These are phyloP conservation scores for Actinostola sp. DNA, from an alignment of 92 coral and sea anemone species.

Conservation along the genomic window DNA sequence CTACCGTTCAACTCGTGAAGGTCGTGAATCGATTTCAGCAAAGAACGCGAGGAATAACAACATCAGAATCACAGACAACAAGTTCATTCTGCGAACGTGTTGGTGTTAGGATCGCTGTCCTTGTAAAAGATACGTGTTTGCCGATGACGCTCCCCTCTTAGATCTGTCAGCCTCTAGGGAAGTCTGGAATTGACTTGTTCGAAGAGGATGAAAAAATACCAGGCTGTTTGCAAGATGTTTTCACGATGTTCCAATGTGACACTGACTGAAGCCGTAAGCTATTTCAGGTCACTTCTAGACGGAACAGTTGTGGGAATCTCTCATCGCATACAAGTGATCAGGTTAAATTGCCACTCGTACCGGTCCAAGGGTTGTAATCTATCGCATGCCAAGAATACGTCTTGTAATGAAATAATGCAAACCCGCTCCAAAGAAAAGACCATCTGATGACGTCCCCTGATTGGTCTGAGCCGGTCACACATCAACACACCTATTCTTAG, in stretches of 20 bases:
- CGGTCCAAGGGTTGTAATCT: not conserved
- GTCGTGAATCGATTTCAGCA: not conserved
- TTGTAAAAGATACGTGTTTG: constrained; percentile 19
- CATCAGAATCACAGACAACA: constrained; percentile 8
- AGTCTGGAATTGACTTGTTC: constrained; percentile 21
- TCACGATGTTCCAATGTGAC: constrained; percentile 7
- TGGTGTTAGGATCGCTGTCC: not conserved
- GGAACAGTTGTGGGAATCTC: constrained; percentile 8
- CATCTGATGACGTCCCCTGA: constrained; percentile 54
- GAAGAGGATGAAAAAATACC: not conserved
- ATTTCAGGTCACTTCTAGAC: constrained; percentile 15
- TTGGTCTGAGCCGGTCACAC: constrained; percentile 71
- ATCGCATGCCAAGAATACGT: constrained; percentile 10
- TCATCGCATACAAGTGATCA: constrained; percentile 31
- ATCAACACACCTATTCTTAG: constrained; percentile 67
- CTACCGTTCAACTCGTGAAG: constrained; percentile 19
- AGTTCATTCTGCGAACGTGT: constrained; percentile 14
- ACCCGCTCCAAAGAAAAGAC: constrained; percentile 69
- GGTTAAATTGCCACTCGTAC: not conserved
- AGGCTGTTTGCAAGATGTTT: constrained; percentile 36
- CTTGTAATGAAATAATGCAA: constrained; percentile 36
- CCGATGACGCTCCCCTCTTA: constrained; percentile 2
- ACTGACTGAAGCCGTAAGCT: constrained; percentile 5
- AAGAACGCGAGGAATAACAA: constrained; percentile 20
- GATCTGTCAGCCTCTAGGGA: constrained; percentile 24